Conservation (phyloP, 2,888 invertebrate species). For the Aricia artaxerxes region DNA sequence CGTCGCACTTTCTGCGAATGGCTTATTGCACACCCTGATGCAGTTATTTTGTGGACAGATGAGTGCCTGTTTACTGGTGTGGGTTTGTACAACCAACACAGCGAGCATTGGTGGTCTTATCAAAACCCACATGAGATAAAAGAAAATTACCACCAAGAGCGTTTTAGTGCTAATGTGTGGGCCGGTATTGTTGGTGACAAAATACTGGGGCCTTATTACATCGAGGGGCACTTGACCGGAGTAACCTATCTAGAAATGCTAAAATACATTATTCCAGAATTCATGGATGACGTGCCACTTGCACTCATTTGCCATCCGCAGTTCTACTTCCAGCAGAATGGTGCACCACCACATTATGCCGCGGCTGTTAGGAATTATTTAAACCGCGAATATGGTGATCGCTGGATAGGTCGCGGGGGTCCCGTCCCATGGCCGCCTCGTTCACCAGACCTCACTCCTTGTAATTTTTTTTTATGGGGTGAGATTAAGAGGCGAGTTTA, state of each 20-base stretch:
- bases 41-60: constrained; percentile 19
- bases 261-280: not conserved
- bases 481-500: too few species aligned
- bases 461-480: too few species aligned
- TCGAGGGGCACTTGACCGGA: not conserved
- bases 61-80: constrained; percentile 20
- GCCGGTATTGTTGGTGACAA: not conserved
- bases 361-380: not conserved
- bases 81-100: constrained; percentile 14
- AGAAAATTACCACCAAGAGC: not conserved
- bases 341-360: not conserved
- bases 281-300: not conserved
- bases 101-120: constrained; percentile 12
- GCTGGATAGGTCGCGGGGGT: constrained; percentile 19
- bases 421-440: constrained; percentile 9
- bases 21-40: not conserved
- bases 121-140: not conserved
- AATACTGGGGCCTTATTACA: not conserved
- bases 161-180: constrained; percentile 9
- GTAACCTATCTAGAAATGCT: not conserved
- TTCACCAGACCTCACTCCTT: too few species aligned
- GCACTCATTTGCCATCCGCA: too few species aligned
- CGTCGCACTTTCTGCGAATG: too few species aligned
- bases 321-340: not conserved
- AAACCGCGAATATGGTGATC: not conserved